Evolutionary conservation across 2,113 vertebrate species (phyloP), one percentile per base, ranked within the genome.

Genomic region (Lasiurus cinereus): DNA sequence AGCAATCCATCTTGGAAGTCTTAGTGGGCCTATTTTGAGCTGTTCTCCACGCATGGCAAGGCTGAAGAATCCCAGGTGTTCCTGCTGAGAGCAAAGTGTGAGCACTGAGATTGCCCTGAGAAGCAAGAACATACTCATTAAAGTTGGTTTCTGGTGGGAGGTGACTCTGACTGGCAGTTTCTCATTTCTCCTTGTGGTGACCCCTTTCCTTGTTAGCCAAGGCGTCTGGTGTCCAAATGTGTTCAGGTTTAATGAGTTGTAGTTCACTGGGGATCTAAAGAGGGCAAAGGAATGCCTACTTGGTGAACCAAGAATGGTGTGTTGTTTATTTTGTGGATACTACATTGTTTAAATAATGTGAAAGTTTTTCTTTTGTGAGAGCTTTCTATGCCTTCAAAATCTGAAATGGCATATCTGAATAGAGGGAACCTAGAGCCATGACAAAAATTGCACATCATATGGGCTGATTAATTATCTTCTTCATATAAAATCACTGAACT

Each of bases 41-140:
- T 95, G 82, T 82, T 98, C 56, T 72, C 64, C 0, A 43, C 79
- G 92, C 52, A 33, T 73, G 94, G 95, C 88, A 80, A 97, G 72
- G 12, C 92, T 91, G 94, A 98, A 97, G 94, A 95, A 77, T 98
- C 98, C 97, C 97, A 97, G 96, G 98, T 98, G 97, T 97, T 97
- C 96, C 97, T 83, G 29, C 94, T 87, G 86, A 83, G 95, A 85
- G 93, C 52, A 24, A 92, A 87, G 95, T 0, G 27, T 96, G 95
- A 69, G 69, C 24, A 72, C 46, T 15, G 83, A 96, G 97, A 94
- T 48, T 97, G 96, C 97, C 97, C 96, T 80, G 79, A 52, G 97
- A 97, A 1, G 4, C 97, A 94, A 24, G 92, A 96, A 96, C 4
- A 4, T 54, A 85, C 98, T 98, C 98, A 98, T 98, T 98, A 98